phyloP scores from a whole-genome alignment of 2,888 invertebrate genomes.

The Drosophila algonquin region DNA sequence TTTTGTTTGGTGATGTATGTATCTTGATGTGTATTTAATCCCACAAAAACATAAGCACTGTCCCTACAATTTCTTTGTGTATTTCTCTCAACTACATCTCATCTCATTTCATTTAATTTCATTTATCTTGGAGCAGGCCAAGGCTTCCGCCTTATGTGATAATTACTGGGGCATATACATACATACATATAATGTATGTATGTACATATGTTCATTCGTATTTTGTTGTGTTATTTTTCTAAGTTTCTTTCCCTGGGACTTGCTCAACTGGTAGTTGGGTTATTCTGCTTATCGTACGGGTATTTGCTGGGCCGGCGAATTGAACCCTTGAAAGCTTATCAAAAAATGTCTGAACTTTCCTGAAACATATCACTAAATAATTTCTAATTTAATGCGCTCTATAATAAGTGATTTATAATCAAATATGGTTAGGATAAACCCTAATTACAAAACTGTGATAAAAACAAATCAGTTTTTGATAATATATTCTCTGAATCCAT shows the following conservation, averaged over 20 bases:
- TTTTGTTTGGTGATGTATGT: neutral
- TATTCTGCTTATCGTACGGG: neutral
- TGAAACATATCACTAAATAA: neutral
- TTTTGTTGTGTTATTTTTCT: neutral
- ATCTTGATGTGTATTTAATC: neutral
- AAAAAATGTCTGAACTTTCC: neutral
- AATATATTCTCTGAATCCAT: neutral
- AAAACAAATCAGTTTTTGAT: too few species aligned
- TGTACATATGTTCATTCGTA: too few species aligned
- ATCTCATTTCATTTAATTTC: constrained; percentile 11
- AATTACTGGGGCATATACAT: neutral
- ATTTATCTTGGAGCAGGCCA: constrained; percentile 24
- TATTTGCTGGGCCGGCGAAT: neutral
- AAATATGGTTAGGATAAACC: neutral
- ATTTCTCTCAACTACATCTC: constrained; percentile 14
- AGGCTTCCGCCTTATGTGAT: constrained; percentile 20
- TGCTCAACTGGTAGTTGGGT: neutral
- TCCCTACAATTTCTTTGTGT: constrained; percentile 20
- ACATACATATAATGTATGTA: too few species aligned
- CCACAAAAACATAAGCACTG: neutral
- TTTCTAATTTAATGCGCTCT: neutral
- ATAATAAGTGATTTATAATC: neutral
- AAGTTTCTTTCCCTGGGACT: neutral
- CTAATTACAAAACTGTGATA: neutral
- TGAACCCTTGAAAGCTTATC: neutral